Evolutionary conservation across 1,140 invertebrate genomes (phyloP), one percentile per base, ranked within the genome.

Genomic region (Neodiprion lecontei): DNA sequence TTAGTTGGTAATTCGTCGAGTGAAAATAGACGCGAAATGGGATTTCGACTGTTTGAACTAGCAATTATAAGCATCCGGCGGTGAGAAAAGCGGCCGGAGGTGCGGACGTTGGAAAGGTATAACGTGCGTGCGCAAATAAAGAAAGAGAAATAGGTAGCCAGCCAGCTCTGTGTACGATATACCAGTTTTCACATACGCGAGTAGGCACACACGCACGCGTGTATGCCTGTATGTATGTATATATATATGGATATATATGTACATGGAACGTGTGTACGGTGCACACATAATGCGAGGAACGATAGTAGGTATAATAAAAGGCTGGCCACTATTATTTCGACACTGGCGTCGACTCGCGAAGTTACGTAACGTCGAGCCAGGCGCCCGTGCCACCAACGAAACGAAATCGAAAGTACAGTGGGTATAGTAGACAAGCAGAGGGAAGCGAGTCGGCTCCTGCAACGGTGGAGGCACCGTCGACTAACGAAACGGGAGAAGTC

Each of bases 321-420:
- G 81, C 80, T 83, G 83, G 80, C 82, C 81, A 81, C 82, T 82
- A 85, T 86, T 86, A 86, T 86, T 87, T 85, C 82, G 84, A 87
- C 84, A 86, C 81, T 76, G 75, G 79, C 78, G 82, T 83, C 80
- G 78, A 67, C 75, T 69, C 78, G 70, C 65, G 70, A 53, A 74
- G 75, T 83, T 83, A 83, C 78, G 80, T 83, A 83, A 82, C 78
- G 47, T 48, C 17, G 7, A 48, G 23, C 21, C 40, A 14, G 49
- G 71, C 49, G 3, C 50, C 65, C 12, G 71, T 9, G 21, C 79
- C 79, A 79, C 75, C 82, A 78, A 83, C 85, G 77, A 87, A 86
- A 86, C 81, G 82, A 87, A 87, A 87, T 86, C 83, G 86, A 87
- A 87, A 86, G 85, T 84, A 82, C 81, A 80, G 77, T 40, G 28